phyloP scores from a whole-genome alignment of 2,888 invertebrate genomes.

The Cantharis nigra region DNA sequence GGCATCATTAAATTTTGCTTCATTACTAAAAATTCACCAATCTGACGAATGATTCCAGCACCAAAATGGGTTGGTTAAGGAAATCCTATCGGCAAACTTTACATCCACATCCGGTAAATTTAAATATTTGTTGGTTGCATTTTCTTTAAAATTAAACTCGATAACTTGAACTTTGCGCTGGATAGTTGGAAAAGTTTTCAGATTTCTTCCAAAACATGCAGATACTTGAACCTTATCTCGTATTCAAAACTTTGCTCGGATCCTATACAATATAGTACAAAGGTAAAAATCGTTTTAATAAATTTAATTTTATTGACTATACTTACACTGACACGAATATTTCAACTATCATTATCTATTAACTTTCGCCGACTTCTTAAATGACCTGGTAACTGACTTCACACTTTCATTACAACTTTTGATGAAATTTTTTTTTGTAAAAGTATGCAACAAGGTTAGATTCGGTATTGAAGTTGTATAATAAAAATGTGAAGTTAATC shows the following conservation, averaged over 20 bases:
- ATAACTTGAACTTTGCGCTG: not conserved
- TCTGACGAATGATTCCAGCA: no score
- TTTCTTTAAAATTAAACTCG: not conserved
- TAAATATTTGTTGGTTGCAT: not conserved
- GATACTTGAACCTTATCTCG: not conserved
- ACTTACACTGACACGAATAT: not conserved
- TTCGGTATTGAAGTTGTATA: not conserved
- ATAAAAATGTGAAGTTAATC: not conserved
- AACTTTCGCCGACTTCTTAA: not conserved
- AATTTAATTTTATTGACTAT: not conserved
- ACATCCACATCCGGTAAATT: not conserved
- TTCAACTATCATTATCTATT: not conserved
- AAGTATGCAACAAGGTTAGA: not conserved
- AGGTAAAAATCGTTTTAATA: not conserved
- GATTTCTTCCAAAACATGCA: not conserved
- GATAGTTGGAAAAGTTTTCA: not conserved
- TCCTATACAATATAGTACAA: not conserved
- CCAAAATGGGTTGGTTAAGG: no score
- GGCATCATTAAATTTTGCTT: no score
- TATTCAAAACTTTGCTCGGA: not conserved
- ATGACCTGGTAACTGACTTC: not conserved
- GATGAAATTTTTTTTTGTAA: not conserved
- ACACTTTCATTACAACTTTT: not conserved
- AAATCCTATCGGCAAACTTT: not conserved
- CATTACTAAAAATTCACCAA: no score